Evolutionary conservation across 2,797 vertebrate species (phyloP), one percentile per base, ranked within the genome.

Genomic region (Coluber constrictor): DNA sequence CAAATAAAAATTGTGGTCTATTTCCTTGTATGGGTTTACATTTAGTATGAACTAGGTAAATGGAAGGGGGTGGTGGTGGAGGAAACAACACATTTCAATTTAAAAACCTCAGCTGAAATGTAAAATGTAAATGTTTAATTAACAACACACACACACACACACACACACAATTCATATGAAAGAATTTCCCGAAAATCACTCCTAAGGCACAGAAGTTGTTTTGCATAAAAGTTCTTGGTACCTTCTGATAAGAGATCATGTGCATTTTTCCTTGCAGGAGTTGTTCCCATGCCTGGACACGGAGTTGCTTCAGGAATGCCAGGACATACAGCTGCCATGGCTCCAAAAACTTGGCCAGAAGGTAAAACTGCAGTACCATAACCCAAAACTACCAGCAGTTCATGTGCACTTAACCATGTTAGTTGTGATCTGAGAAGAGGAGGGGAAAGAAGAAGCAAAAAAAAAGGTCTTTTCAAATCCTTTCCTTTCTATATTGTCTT

Each of bases 311-410:
- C 98, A 0, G 97, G 97, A 94, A 97, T 98, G 95, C 98, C 98
- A 95, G 98, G 97, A 92, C 98, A 97, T 95, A 95, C 94, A 94
- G 96, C 98, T 95, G 96, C 97, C 87, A 95, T 98, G 94, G 97
- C 98, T 89, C 97, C 98, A 92, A 98, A 98, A 96, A 97, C 98
- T 1, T 98, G 98, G 98, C 89, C 98, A 93, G 98, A 99, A 93
- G 98, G 98, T 98, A 96, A 93, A 94, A 37, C 0, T 51, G 90
- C 23, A 43, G 16, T 9, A 74, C 32, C 16, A 5, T 89, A n/a
- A 25, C 12, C 25, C 29, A 20, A 61, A 27, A 74, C 20, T 56
- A 12, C 29, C 20, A 47, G 25, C 1, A 74, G 10, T 63, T 16
- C 60, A 55, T 79, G 43, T 59, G 59, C 18, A 43, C 1, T n/a